Evolutionary conservation across 2,797 vertebrate genomes (phyloP), one percentile per base, ranked within the genome.

Genomic region (Megaceryle alcyon): DNA sequence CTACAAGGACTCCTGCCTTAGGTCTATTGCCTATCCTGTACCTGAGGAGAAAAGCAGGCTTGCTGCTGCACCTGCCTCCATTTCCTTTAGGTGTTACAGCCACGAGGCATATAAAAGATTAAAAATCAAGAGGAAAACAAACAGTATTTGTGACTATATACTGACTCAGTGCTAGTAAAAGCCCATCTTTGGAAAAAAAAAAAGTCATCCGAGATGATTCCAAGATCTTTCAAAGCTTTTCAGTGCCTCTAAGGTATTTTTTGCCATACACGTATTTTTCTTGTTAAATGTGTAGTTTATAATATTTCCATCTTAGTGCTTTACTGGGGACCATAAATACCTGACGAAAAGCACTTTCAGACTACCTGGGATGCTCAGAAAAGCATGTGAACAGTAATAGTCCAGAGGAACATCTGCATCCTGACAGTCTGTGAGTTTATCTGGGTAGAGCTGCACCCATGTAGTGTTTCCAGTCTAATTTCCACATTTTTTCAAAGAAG

Each of bases 391-490:
- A 71, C 57, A 14, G 49, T 57, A 92, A 53, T 28, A 87, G 90
- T 63, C 39, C 59, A 5, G 57, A 79, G 86, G 71, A 96, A 93
- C 81, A 95, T 90, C 94, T 96, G 92, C 95, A 89, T 60, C 64
- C 88, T 91, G 94, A 90, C 93, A 82, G 81, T 18, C 75, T 73
- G 92, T 21, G 90, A 82, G 83, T 89, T 94, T 71, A 85, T 80
- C 86, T 51, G 92, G 79, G 93, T 49, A 93, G 71, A 87, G 78
- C 75, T 61, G 83, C 71, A 77, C 12, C 78, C 81, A 14, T 33
- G 60, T 39, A 39, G 39, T 6, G 60, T 76, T 94, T 92, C 82
- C 90, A 95, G 92, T 96, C 94, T 88, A 44, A 92, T 96, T 96
- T 92, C 75, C 81, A 64, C 25, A 15, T 95, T 92, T 88, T 96